A percentile compares a stretch with the other conserved stretches of the same genome.
Conservation (phyloP, 2,888 invertebrate genomes). For the Mycalesis mineus region DNA sequence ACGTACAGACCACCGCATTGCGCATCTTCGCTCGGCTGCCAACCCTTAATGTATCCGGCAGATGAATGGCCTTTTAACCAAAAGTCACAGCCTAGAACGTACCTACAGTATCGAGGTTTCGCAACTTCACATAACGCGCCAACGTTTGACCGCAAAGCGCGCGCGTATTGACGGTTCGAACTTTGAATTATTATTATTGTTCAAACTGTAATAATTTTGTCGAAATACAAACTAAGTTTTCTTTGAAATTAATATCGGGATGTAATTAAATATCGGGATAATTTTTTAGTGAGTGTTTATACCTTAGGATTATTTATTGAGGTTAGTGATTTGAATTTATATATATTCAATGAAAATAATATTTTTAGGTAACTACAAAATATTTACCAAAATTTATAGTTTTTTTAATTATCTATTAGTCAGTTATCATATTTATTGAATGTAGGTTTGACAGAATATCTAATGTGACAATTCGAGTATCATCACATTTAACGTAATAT, state of each 20-base stretch:
- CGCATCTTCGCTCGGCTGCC: slow-evolving; percentile 2
- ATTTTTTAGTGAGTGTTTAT: not conserved
- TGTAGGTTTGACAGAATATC: too few species aligned
- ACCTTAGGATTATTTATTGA: not conserved
- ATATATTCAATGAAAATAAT: too few species aligned
- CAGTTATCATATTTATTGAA: too few species aligned
- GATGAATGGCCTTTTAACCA: slow-evolving; percentile 17
- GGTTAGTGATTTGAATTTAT: not conserved
- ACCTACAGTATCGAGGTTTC: slow-evolving; percentile 12
- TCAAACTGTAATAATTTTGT: not conserved
- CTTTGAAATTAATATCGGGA: too few species aligned
- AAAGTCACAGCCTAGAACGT: not conserved
- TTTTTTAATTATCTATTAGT: too few species aligned
- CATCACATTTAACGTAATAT: too few species aligned
- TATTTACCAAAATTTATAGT: too few species aligned
- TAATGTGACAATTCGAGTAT: too few species aligned
- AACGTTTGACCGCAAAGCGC: slow-evolving; percentile 17
- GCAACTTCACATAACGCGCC: slow-evolving; percentile 13
- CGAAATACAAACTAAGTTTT: too few species aligned
- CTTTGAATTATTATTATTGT: slow-evolving; percentile 10
- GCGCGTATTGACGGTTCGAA: slow-evolving; percentile 21
- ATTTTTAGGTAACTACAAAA: too few species aligned
- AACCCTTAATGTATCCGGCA: slow-evolving; percentile 3
- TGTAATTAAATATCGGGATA: too few species aligned
- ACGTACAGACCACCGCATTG: not conserved